These are phyloP conservation scores for Hirudo medicinalis DNA, from an alignment of 1,140 invertebrate genomes.

Conservation along the genomic window DNA sequence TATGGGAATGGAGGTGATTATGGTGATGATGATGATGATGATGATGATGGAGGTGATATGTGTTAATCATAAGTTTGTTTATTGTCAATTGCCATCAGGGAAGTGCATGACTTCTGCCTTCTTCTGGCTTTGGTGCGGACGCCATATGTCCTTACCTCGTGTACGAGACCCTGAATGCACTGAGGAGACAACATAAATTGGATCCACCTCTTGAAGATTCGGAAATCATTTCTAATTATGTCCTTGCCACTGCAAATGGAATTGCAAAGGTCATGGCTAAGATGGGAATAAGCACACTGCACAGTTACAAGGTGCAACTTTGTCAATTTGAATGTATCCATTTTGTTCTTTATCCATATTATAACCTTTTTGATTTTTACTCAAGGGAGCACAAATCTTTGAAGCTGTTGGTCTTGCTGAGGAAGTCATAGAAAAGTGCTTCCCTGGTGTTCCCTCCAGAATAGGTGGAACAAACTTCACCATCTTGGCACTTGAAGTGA, in stretches of 20 bases:
- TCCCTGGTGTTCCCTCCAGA: constrained; percentile 82
- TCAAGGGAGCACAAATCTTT: constrained; percentile 85
- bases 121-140: constrained; percentile 88
- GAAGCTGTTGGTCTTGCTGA: constrained; percentile 86
- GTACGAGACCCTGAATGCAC: constrained; percentile 70
- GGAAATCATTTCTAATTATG: constrained; percentile 66
- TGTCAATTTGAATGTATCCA: too few relatives aligned
- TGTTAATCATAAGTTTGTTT: neutral
- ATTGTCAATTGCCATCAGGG: constrained; percentile 40
- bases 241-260: constrained; percentile 41
- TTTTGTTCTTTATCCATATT: too few relatives aligned
- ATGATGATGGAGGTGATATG: neutral
- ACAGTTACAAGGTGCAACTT: constrained; percentile 72
- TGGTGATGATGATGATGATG: neutral
- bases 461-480: constrained; percentile 85
- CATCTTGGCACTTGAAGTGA: constrained; percentile 70
- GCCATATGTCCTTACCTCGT: constrained; percentile 93
- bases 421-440: constrained; percentile 88
- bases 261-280: constrained; percentile 81
- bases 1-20: constrained; percentile 13
- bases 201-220: constrained; percentile 62
- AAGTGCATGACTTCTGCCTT: constrained; percentile 93
- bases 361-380: too few relatives aligned
- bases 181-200: constrained; percentile 67
- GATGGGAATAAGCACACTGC: constrained; percentile 97